These are phyloP conservation scores for Empis stercorea DNA, from an alignment of 2,888 invertebrate genomes.

Conservation along the genomic window DNA sequence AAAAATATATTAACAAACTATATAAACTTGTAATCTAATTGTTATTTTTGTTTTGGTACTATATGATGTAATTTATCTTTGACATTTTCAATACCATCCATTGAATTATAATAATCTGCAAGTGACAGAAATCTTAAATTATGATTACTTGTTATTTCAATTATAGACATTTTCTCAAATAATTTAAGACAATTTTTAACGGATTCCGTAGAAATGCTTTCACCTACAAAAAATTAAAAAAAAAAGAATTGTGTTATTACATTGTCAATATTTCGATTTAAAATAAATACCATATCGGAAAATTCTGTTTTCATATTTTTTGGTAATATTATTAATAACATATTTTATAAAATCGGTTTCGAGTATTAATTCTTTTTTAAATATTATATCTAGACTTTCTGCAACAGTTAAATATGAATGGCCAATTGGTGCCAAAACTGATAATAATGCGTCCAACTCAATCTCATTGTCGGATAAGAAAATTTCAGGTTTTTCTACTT, in stretches of 20 bases:
- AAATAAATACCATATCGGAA: neutral
- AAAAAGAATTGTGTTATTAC: too few species aligned
- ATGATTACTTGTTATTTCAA: conserved; percentile 44
- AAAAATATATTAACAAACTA: too few species aligned
- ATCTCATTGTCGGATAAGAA: conserved; percentile 22
- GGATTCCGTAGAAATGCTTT: conserved; percentile 77
- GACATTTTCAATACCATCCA: conserved; percentile 27
- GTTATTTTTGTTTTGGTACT: conserved; percentile 20
- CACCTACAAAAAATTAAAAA: conserved; percentile 48
- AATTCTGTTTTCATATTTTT: conserved; percentile 37
- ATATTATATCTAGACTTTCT: conserved; percentile 37
- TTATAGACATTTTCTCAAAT: conserved; percentile 65
- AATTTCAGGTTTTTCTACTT: conserved; percentile 16
- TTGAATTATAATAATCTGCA: conserved; percentile 34
- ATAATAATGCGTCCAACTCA: conserved; percentile 43
- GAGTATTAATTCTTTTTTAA: conserved; percentile 39
- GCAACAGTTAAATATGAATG: conserved; percentile 61
- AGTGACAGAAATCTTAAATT: conserved; percentile 38
- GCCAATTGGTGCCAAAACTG: conserved; percentile 55
- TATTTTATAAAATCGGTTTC: conserved; percentile 55
- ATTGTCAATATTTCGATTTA: neutral
- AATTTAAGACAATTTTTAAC: conserved; percentile 73
- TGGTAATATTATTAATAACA: conserved; percentile 51
- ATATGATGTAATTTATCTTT: conserved; percentile 28
- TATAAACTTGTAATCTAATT: too few species aligned